A percentile compares a stretch with the other conserved stretches of the same genome.
Evolutionary conservation across 92 coral and sea anemone species (phyloP).

Genomic region (Siderastrea radians): DNA sequence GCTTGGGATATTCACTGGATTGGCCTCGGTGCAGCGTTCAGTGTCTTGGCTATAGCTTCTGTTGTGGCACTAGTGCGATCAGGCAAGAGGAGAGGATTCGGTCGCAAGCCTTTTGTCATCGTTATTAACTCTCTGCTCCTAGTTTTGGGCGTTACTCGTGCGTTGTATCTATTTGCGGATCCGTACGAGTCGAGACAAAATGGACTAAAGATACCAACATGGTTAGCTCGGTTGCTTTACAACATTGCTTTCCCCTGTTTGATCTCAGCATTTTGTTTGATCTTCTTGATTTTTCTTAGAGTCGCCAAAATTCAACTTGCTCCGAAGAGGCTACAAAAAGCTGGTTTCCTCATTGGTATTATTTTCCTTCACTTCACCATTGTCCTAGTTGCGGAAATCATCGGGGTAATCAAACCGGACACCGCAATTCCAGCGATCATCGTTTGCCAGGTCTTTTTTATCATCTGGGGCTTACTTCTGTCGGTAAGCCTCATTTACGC

Average conservation of each 20-base stretch:
- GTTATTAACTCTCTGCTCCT: slow-evolving; percentile 62
- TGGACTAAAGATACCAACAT: slow-evolving; percentile 45
- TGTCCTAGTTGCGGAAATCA: slow-evolving; percentile 53
- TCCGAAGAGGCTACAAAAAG: slow-evolving; percentile 36
- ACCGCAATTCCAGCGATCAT: slow-evolving; percentile 34
- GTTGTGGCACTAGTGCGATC: slow-evolving; percentile 46
- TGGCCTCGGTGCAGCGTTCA: slow-evolving; percentile 68
- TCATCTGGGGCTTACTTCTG: slow-evolving; percentile 64
- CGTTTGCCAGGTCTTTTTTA: slow-evolving; percentile 67
- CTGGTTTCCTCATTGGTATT: slow-evolving; percentile 41
- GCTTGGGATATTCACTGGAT: slow-evolving; percentile 80
- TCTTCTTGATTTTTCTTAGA: slow-evolving; percentile 73
- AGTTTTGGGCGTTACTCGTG: slow-evolving; percentile 59
- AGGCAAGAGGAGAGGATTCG: slow-evolving; percentile 30
- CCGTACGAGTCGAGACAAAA: slow-evolving; percentile 78
- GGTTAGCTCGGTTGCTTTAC: slow-evolving; percentile 42
- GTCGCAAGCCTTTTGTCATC: slow-evolving; percentile 48
- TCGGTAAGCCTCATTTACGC: slow-evolving; percentile 75
- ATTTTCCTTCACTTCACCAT: slow-evolving; percentile 62
- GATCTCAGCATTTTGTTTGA: slow-evolving; percentile 72
- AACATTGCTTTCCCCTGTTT: slow-evolving; percentile 78
- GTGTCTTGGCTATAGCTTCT: slow-evolving; percentile 48
- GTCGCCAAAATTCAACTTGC: slow-evolving; percentile 63
- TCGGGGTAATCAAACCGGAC: slow-evolving; percentile 19
- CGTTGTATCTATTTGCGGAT: slow-evolving; percentile 56